These are phyloP conservation scores for Drosophila pseudoananassae DNA, from an alignment of 1,140 invertebrate genomes.

Conservation along the genomic window DNA sequence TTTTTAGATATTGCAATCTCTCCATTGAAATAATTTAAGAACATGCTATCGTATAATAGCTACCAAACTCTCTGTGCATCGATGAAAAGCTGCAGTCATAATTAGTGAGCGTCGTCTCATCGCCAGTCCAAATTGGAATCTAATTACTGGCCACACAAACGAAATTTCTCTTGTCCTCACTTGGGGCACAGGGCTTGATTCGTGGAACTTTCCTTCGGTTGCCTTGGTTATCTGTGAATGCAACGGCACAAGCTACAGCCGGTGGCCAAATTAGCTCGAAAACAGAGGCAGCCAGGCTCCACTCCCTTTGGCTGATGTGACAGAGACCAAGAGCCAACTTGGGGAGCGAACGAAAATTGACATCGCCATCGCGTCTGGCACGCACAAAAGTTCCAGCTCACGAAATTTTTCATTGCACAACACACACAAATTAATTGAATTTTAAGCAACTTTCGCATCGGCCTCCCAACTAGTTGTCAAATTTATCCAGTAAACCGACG, in stretches of 20 bases:
- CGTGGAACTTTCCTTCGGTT: slow-evolving; percentile 56
- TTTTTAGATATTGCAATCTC: too few relatives aligned
- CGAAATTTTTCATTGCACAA: slow-evolving; percentile 66
- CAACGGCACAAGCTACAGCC: slow-evolving; percentile 41
- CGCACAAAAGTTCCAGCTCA: slow-evolving; percentile 63
- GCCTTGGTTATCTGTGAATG: slow-evolving; percentile 62
- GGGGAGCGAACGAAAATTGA: slow-evolving; percentile 16
- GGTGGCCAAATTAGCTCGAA: slow-evolving; percentile 71
- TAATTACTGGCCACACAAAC: slow-evolving; percentile 71
- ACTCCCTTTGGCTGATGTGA: slow-evolving; percentile 12
- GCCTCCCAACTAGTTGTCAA: slow-evolving; percentile 59
- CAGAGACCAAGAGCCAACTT: slow-evolving; percentile 38
- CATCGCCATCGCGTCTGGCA: slow-evolving; percentile 39
- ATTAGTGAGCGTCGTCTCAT: slow-evolving; percentile 16
- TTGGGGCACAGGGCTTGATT: slow-evolving; percentile 8
- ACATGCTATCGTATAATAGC: not conserved
- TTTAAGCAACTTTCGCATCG: slow-evolving; percentile 70
- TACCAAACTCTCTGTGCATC: not conserved
- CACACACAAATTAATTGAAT: slow-evolving; percentile 79
- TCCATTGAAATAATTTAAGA: too few relatives aligned
- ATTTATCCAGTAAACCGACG: slow-evolving; percentile 56
- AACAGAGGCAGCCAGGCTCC: slow-evolving; percentile 21
- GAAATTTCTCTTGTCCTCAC: slow-evolving; percentile 32
- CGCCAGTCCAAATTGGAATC: slow-evolving; percentile 56
- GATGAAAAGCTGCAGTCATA: slow-evolving; percentile 2